These are phyloP conservation scores for Drosophila prolongata DNA, from an alignment of 2,888 invertebrate species.

Conservation along the genomic window DNA sequence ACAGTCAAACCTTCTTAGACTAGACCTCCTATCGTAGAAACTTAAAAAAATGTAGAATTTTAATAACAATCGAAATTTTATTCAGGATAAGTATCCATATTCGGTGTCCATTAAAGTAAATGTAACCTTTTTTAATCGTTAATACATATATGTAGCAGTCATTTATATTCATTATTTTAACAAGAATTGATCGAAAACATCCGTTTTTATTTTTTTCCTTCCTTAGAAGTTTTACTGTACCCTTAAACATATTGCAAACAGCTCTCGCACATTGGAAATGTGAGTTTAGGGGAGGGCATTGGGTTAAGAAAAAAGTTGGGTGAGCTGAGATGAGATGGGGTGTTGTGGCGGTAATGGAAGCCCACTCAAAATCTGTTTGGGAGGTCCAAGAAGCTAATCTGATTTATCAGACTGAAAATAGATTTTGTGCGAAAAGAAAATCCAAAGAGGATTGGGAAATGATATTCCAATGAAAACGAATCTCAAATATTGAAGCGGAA, in stretches of 20 bases:
- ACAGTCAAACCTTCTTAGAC: not conserved
- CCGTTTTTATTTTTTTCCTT: not conserved
- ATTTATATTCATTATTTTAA: no score
- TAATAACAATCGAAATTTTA: no score
- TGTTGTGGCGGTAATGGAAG: conserved; percentile 17
- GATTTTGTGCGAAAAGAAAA: conserved; percentile 31
- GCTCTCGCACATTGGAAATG: conserved; percentile 23
- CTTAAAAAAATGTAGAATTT: no score
- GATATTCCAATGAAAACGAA: conserved; percentile 10
- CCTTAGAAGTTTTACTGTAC: conserved; percentile 10
- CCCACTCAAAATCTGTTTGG: conserved; percentile 25
- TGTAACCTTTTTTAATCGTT: no score
- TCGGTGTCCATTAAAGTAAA: no score
- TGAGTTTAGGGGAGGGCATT: conserved; percentile 11
- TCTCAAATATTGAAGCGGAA: conserved; percentile 1
- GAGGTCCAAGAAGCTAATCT: conserved; percentile 39
- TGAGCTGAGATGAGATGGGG: conserved; percentile 7
- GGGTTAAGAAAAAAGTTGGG: conserved; percentile 7
- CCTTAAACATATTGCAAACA: conserved; percentile 14
- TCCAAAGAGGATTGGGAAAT: conserved; percentile 16
- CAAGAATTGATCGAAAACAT: no score
- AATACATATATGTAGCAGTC: no score
- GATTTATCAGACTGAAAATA: conserved; percentile 44
- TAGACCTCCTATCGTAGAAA: no score
- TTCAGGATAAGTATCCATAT: no score